Evolutionary conservation across 2,797 vertebrate species (phyloP), one percentile per base, ranked within the genome.

Genomic region (Pseudomugil tenellus): DNA sequence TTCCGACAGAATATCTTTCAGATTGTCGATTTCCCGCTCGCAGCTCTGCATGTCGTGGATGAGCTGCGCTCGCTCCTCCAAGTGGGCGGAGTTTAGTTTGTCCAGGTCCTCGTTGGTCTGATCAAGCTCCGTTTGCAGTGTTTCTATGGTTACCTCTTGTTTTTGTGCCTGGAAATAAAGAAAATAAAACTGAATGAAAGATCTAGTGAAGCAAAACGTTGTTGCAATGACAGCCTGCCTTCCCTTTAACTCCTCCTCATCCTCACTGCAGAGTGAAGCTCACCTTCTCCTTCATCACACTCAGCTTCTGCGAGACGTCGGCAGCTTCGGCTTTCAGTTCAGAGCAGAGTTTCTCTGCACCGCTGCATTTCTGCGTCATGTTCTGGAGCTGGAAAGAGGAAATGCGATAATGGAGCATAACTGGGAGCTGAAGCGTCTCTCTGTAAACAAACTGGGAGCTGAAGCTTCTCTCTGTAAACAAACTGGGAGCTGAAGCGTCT

Each of bases 71-170:
- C 96, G 92, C 65, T 98, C 96, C 66, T 96, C 95, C 72, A 97
- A 77, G 82, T 97, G 95, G 48, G 92, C 89, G 0, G 85, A 85
- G 68, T 98, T 98, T 2, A 98, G 72, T 64, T 95, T 96, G 80
- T 97, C 96, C 67, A 98, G 93, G 76, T 98, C 96, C 69, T 98
- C 96, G 0, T 93, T 96, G 0, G 96, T 95, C 91, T 97, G 96
- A 48, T 96, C 95, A 8, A 98, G 89, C 46, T 97, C 96, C 2
- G 87, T 80, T 63, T 95, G 95, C 61, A 96, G 86, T 0, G 83
- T 87, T 70, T 95, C 94, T 34, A 96, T 87, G 26, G 87, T 43
- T 0, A 75, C 84, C 55, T 96, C 96, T 81, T 96, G 96, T 69
- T 96, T 96, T 75, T 93, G 92, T 17, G 89, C 88, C 96, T 98